Evolutionary conservation across 1,140 invertebrate genomes (phyloP), one percentile per base, ranked within the genome.

Genomic region (Papilio helenus): DNA sequence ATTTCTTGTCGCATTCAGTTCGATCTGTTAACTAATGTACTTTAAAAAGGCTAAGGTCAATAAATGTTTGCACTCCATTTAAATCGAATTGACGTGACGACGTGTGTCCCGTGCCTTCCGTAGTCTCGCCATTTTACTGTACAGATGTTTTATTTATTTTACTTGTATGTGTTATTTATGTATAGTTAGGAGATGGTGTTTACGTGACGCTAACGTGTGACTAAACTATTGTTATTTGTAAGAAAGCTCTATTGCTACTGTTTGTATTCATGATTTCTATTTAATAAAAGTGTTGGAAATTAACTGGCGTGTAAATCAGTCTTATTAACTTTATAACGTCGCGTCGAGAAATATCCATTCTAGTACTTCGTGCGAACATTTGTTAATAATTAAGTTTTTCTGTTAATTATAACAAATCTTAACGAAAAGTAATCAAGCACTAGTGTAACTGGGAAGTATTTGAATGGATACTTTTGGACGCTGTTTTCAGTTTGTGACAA

Each of bases 211-310:
- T 42, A 72, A 42, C 18, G 46, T 76, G 61, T 61, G 20, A 79
- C 68, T 73, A 82, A 79, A 68, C 72, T 82, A 80, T 80, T 85
- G 84, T 85, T 84, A 81, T 82, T 83, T 79, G 74, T 81, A 79
- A 79, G 78, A 76, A 73, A 85, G 82, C 80, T 68, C 76, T 85
- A 72, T 82, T 84, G 79, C 81, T 84, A 79, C 78, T 80, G 81
- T 83, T 83, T 83, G 81, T 83, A 81, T 80, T 79, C 18, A 44
- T 77, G 4, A 42, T 44, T 65, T 77, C n/a, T 76, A 61, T 61
- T 61, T 61, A 84, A 86, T 83, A 84, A 86, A 86, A 39, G 39
- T 82, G 76, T 84, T 86, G 61, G 68, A 84, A 83, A 51, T 82
- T 58, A 77, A 58, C 49, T 58, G 39, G 79, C 81, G 76, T 86